Conservation (phyloP, 2,888 invertebrate species). For the Lysandra bellargus region DNA sequence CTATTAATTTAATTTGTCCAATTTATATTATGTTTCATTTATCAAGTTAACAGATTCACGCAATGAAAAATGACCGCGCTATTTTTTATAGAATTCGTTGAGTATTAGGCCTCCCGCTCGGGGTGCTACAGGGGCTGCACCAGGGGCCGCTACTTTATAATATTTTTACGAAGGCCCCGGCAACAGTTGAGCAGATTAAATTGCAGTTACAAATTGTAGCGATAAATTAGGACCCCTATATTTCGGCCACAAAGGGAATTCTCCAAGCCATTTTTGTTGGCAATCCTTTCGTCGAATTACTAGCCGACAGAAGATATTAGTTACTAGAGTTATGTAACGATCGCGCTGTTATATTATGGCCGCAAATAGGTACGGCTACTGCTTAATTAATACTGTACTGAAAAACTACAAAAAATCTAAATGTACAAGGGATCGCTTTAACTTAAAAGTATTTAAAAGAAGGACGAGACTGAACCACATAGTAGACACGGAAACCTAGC, state of each 20-base stretch:
- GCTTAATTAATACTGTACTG: no score
- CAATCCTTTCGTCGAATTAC: slow-evolving; percentile 5
- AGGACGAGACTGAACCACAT: no score
- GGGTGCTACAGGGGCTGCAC: not conserved
- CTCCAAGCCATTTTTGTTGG: not conserved
- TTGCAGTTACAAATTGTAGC: not conserved
- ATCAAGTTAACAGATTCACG: not conserved
- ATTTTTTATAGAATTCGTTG: not conserved
- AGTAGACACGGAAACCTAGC: no score
- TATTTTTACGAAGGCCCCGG: not conserved
- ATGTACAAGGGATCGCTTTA: no score
- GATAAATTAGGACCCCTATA: not conserved
- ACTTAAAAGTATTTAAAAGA: no score
- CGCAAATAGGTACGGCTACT: not conserved
- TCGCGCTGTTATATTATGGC: not conserved
- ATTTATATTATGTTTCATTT: not conserved
- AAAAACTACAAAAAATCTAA: no score
- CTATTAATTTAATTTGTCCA: not conserved
- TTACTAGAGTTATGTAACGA: not conserved
- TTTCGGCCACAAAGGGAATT: slow-evolving; percentile 9
- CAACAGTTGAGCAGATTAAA: not conserved
- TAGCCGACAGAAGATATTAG: not conserved
- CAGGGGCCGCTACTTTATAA: not conserved
- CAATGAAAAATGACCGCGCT: not conserved
- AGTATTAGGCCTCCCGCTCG: not conserved